Base-by-base conservation (phyloP, 2,113 vertebrate genomes). In the Rhinoderma darwinii region DNA sequence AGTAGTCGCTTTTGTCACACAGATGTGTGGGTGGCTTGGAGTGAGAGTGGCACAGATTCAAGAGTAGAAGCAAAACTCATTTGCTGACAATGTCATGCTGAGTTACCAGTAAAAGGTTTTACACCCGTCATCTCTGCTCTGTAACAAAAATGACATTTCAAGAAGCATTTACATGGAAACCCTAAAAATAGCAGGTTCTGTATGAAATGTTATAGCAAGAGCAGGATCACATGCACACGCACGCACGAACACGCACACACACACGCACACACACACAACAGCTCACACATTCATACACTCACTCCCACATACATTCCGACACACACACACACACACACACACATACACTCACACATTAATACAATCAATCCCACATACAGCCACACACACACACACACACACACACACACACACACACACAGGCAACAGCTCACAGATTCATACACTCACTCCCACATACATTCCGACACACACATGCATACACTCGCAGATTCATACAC, bases 21-120 rank as follows among this genome's bases (percentile, higher is more conserved):
- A 32, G 50, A 44, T 84, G 73, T 43, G 84, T 85, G 84, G 84
- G 84, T 50, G 73, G 43, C 8, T 39, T 3, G 68, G 82, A 73
- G 41, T n/a, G 47, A 56, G 44, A 1, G 39, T 59, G 70, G 70
- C 83, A 74, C 17, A 14, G 35, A 51, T 74, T 70, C 83, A 73
- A 56, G 44, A n/a, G 63, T 50, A 47, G 63, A 72, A 30, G 66
- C 44, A 74, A 44, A 61, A 59, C 22, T 8, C 50, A 59, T 84
- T 74, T 50, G 68, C 68, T 84, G 82, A 74, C 82, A 84, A 9
- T 75, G 50, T 75, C 83, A 39, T 30, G 70, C 83, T 59, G 83
- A n/a, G 50, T 43, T 75, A 75, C 70, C 68, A 84, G 50, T 44
- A 25, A 75, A 39, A 75, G 68, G 83, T 56, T 84, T 84, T 73